A percentile compares a stretch with the other conserved stretches of the same genome.
These are phyloP conservation scores for Pantherophis guttatus DNA, from an alignment of 2,113 vertebrate species.

Conservation along the genomic window DNA sequence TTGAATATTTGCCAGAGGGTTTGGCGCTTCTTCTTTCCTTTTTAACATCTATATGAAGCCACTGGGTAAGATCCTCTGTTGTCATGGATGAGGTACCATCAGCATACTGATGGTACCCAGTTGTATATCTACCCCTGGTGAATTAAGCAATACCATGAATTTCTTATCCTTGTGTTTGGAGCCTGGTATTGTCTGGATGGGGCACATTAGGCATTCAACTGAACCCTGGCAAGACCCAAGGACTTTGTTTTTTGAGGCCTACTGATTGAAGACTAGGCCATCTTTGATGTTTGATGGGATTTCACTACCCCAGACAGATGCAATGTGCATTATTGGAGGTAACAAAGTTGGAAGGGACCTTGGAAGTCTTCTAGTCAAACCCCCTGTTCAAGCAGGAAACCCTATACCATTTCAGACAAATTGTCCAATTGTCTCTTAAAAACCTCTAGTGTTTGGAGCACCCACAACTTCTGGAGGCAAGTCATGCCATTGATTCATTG, in stretches of 20 bases:
- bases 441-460: too few relatives aligned
- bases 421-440: too few relatives aligned
- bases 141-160: not conserved
- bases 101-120: not conserved
- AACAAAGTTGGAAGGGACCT: not conserved
- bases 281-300: not conserved
- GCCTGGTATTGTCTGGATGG: not conserved
- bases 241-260: not conserved
- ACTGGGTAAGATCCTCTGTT: not conserved
- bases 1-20: not conserved
- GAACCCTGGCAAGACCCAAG: not conserved
- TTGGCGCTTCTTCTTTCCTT: not conserved
- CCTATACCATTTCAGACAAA: too few relatives aligned
- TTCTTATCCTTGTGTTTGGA: not conserved
- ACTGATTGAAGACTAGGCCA: not conserved
- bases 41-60: not conserved
- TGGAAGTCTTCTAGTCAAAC: too few relatives aligned
- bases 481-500: too few relatives aligned
- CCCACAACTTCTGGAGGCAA: too few relatives aligned
- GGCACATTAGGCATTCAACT: not conserved
- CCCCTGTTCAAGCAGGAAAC: too few relatives aligned
- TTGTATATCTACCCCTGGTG: not conserved
- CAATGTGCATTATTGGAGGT: not conserved
- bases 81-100: not conserved
- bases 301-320: not conserved